Evolutionary conservation across 2,113 vertebrate species (phyloP).

Genomic region (Lipophrys pholis): DNA sequence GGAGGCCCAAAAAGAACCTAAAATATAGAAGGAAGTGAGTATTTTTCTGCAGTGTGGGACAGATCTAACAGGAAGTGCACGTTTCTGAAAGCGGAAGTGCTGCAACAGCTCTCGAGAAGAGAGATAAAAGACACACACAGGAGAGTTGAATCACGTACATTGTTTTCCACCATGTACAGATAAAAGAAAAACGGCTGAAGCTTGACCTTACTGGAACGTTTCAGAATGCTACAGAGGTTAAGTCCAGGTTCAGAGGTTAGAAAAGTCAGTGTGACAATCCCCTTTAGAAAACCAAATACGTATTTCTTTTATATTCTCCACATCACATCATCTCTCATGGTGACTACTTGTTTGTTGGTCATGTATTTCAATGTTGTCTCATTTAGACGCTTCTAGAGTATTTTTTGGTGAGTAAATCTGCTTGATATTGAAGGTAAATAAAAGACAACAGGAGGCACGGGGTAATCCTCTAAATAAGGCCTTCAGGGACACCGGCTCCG

Average conservation of each 20-base stretch:
- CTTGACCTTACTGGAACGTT: constrained; percentile 34
- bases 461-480: constrained; percentile 24
- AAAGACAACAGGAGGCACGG: constrained; percentile 7
- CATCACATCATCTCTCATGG: constrained; percentile 35
- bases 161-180: constrained; percentile 32
- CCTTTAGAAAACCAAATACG: not conserved
- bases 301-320: not conserved
- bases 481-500: constrained; percentile 9
- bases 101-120: constrained; percentile 50
- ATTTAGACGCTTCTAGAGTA: not conserved
- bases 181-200: constrained; percentile 7
- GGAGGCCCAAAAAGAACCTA: not conserved
- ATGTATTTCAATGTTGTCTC: constrained; percentile 53
- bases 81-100: constrained; percentile 77
- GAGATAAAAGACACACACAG: constrained; percentile 33
- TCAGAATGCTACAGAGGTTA: not conserved
- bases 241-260: too few relatives aligned
- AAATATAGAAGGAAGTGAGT: constrained; percentile 53
- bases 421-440: not conserved
- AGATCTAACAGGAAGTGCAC: constrained; percentile 68
- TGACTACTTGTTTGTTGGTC: constrained; percentile 42
- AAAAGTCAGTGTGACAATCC: not conserved
- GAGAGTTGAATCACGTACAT: constrained; percentile 35
- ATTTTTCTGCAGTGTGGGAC: constrained; percentile 30
- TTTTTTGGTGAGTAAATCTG: constrained; percentile 8